phyloP scores from a whole-genome alignment of 2,113 vertebrate genomes.

The Pollimyrus isidori region DNA sequence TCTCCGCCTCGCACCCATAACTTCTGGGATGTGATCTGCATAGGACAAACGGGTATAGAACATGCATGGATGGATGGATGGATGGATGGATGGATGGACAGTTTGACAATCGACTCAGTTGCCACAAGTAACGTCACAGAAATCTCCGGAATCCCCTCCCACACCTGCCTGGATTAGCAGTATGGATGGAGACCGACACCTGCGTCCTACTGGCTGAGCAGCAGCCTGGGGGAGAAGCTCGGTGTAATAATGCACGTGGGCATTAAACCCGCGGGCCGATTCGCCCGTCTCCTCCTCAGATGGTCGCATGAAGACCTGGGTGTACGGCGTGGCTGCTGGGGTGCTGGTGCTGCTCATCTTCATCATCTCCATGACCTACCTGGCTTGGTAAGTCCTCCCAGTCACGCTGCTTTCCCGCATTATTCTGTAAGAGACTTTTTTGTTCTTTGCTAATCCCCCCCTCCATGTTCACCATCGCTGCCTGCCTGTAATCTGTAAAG shows the following conservation, averaged over 20 bases:
- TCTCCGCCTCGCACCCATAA: background rate
- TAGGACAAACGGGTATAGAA: background rate
- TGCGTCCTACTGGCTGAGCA: background rate
- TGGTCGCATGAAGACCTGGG: conserved; percentile 96
- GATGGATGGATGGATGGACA: background rate
- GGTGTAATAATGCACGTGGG: background rate
- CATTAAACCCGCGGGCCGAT: background rate
- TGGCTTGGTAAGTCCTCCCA: conserved; percentile 85
- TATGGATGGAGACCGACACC: background rate
- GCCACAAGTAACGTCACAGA: background rate
- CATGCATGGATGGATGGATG: background rate
- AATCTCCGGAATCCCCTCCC: background rate
- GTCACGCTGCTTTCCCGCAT: background rate
- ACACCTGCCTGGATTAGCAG: background rate
- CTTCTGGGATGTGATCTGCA: background rate
- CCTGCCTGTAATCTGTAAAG: conserved; percentile 23
- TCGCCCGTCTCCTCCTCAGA: conserved; percentile 57
- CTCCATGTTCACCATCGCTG: conserved; percentile 28
- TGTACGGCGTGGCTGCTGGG: conserved; percentile 94
- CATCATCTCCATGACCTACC: conserved; percentile 95
- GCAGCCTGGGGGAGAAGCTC: background rate
- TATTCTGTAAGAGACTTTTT: background rate
- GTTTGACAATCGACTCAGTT: background rate
- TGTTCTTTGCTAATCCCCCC: background rate
- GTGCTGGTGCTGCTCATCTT: conserved; percentile 92